Evolutionary conservation across 2,888 invertebrate genomes (phyloP), one percentile per base, ranked within the genome.

Genomic region (Chromoteleia sp.): DNA sequence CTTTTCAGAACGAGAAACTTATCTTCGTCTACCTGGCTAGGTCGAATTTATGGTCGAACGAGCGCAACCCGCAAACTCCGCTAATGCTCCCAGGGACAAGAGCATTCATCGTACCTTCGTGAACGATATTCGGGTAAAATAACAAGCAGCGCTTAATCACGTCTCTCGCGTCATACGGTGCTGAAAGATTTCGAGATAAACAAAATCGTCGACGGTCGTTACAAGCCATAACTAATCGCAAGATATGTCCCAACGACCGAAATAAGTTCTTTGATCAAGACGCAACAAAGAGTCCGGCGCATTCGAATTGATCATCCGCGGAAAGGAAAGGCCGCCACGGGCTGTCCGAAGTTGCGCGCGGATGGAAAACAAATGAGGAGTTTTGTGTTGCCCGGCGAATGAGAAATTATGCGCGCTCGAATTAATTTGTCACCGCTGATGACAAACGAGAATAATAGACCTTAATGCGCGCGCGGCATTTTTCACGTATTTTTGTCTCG

Each of bases 1-100:
- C 67, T 74, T 78, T 67, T 67, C 52, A 78, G n/a, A 59, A 21
- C 50, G 52, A 78, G 65, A 63, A 78, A 73, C 59, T 52, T 71
- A 65, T 78, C 73, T 71, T 8, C 25, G 29, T 63, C 19, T 67
- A 59, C 52, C 65, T 68, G 67, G 33, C n/a, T 36, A 2, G 25
- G 15, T 43, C 45, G 59, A 39, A 70, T 77, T 77, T 39, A 70
- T 48, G 50, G 29, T 63, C 25, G 19, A 63, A 48, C 56, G 39
- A 70, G 0, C 19, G 59, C 25, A 45, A 59, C 33, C 14, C 12
- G 54, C 33, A 52, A 76, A 63, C 41, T 52, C 17, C 8, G 29
- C 21, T 59, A 70, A 70, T 59, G 41, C 33, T 21, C 7, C 59
- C 1, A 0, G 10, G 8, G 29, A 45, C 54, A 29, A 36, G 15